Evolutionary conservation across 2,888 invertebrate genomes (phyloP), one percentile per base, ranked within the genome.

Genomic region (Camptogramma bilineatum): DNA sequence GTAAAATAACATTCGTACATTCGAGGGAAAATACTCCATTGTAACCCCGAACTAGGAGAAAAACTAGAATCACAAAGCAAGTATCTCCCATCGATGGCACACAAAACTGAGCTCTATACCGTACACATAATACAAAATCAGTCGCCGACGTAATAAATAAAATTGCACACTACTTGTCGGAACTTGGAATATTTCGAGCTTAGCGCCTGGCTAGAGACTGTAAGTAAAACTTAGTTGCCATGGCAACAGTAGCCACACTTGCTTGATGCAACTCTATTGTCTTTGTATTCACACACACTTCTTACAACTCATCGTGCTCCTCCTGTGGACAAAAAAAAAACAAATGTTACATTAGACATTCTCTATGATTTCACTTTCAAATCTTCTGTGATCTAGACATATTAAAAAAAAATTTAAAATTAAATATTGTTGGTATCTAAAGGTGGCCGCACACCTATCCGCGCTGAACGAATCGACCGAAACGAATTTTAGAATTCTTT

Each of bases 271-370:
- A 74, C 81, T 76, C 79, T 70, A 73, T 78, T 84, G 90, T 90
- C 90, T 86, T 79, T 86, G 67, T 44, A 44, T 17, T 44, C 79
- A 76, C 81, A 77, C 82, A 79, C 76, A 75, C 76, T 77, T 72
- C 75, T 87, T 91, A 92, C 87, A 92, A 80, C 83, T 92, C 92
- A 73, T 92, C 92, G 82, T 92, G 92, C 52, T 92, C 92, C 79
- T 92, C 92, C 92, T 92, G 89, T 44, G 64, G 66, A 86, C 79
- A 86, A 88, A 77, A 52, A 48, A 68, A 75, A 59, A 67, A 9
- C 5, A 39, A 31, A 55, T 53, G 9, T 34, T 8, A 2, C 34
- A 34, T 34, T 34, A 4, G 21, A 4, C 21, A 31, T 31, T 31
- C 8, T 31, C 7, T 8, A 31, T 31, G 31, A 31, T 31, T 31